Percentiles rank a stretch among this genome's conserved stretches.
Evolutionary conservation across 1,140 invertebrate species (phyloP).

Genomic region (Elysia chlorotica): DNA sequence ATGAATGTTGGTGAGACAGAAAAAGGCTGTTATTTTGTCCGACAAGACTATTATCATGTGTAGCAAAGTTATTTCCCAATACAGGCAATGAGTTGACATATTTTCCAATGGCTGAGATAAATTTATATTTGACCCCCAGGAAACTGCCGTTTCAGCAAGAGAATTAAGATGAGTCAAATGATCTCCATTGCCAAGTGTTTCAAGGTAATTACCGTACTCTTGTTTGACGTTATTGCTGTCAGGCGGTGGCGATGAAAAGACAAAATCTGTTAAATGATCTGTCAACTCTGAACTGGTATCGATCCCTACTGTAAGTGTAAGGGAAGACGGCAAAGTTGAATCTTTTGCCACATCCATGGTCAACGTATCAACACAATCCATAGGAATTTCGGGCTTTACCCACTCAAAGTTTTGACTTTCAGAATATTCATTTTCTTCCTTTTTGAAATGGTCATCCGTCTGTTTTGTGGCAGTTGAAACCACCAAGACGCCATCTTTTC

Average conservation of each 20-base stretch:
- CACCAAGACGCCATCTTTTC: no score
- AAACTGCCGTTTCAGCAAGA: not conserved
- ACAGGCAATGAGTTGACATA: no score
- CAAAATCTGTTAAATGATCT: constrained; percentile 4
- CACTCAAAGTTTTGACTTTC: not conserved
- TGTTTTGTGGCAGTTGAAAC: no score
- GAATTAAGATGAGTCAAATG: not conserved
- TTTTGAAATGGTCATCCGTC: no score
- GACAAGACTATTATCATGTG: no score
- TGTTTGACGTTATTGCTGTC: not conserved
- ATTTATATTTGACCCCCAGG: no score
- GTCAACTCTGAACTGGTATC: not conserved
- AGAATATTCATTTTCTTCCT: constrained; percentile 4
- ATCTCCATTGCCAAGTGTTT: constrained; percentile 4
- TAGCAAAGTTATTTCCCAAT: no score
- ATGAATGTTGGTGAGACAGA: no score
- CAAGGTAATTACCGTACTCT: constrained; percentile 4
- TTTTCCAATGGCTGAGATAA: no score
- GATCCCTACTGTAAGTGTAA: not conserved
- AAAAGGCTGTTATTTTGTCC: no score
- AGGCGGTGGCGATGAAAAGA: not conserved
- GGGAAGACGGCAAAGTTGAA: not conserved
- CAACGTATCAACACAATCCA: not conserved
- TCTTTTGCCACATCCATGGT: not conserved
- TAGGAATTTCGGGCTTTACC: not conserved